These are phyloP conservation scores for Spilosoma lubricipeda DNA, from an alignment of 2,888 invertebrate species.

Conservation along the genomic window DNA sequence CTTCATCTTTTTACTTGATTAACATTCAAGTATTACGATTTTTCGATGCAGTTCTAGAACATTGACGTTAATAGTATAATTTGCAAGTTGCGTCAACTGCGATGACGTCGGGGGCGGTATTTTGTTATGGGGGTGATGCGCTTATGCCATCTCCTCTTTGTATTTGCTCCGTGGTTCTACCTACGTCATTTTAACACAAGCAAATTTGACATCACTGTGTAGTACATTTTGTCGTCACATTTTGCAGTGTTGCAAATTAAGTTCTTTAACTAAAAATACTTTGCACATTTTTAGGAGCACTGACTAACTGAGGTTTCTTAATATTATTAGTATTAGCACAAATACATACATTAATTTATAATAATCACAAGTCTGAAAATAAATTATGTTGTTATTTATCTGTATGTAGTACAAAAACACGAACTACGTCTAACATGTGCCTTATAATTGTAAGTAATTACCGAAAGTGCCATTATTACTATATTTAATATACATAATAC, in stretches of 20 bases:
- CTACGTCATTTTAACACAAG: not conserved
- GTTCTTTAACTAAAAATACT: not conserved
- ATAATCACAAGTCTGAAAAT: slow-evolving; percentile 15
- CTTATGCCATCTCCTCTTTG: too few relatives aligned
- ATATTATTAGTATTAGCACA: not conserved
- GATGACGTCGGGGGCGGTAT: too few relatives aligned
- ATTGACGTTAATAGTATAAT: too few relatives aligned
- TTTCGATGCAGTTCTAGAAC: too few relatives aligned
- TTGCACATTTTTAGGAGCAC: not conserved
- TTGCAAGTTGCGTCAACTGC: too few relatives aligned
- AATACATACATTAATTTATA: not conserved
- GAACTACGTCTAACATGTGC: slow-evolving; percentile 55
- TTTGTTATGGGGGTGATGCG: too few relatives aligned
- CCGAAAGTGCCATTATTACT: slow-evolving; percentile 61
- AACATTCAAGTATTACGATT: too few relatives aligned
- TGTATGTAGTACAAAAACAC: slow-evolving; percentile 11
- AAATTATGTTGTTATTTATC: slow-evolving; percentile 1
- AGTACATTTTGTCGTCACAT: not conserved
- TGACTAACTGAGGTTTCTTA: not conserved
- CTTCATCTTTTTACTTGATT: too few relatives aligned
- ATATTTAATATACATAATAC: slow-evolving; percentile 24
- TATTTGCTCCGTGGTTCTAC: too few relatives aligned
- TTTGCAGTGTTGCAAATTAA: not conserved
- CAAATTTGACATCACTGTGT: not conserved
- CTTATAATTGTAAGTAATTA: slow-evolving; percentile 56